phyloP scores from a whole-genome alignment of 1,140 invertebrate species.

The Drosophila pallidifrons region DNA sequence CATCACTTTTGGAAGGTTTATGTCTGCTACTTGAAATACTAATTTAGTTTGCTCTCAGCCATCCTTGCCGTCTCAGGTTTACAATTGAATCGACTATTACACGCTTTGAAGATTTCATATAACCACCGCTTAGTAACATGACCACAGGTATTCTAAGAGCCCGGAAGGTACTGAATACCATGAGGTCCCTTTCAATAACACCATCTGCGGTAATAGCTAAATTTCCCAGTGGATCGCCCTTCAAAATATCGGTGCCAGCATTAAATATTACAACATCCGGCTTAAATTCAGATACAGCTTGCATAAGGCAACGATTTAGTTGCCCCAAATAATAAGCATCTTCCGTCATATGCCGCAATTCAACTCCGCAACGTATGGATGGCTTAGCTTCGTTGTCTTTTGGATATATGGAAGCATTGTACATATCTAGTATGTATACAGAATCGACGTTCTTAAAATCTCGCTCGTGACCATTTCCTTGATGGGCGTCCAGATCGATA shows the following conservation, averaged over 20 bases:
- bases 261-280: conserved; percentile 94
- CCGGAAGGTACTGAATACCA: conserved; percentile 91
- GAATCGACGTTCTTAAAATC: conserved; percentile 91
- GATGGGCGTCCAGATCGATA: conserved; percentile 95
- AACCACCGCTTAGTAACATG: conserved; percentile 96
- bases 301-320: conserved; percentile 88
- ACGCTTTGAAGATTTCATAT: conserved; percentile 90
- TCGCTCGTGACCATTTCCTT: conserved; percentile 94
- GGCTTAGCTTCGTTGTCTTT: conserved; percentile 90
- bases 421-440: conserved; percentile 95
- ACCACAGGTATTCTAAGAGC: conserved; percentile 90
- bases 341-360: conserved; percentile 88
- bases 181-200: conserved; percentile 92
- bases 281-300: conserved; percentile 90
- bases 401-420: conserved; percentile 93
- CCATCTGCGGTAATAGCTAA: conserved; percentile 90
- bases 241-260: conserved; percentile 94
- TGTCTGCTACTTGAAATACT: too few species aligned
- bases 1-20: too few species aligned
- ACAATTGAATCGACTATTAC: conserved; percentile 93
- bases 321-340: conserved; percentile 90
- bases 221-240: conserved; percentile 91
- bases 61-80: conserved; percentile 87
- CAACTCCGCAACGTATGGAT: conserved; percentile 90
- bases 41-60: conserved; percentile 32